Base-by-base conservation (phyloP, 2,888 invertebrate genomes). In the Drosophila hamatofila region DNA sequence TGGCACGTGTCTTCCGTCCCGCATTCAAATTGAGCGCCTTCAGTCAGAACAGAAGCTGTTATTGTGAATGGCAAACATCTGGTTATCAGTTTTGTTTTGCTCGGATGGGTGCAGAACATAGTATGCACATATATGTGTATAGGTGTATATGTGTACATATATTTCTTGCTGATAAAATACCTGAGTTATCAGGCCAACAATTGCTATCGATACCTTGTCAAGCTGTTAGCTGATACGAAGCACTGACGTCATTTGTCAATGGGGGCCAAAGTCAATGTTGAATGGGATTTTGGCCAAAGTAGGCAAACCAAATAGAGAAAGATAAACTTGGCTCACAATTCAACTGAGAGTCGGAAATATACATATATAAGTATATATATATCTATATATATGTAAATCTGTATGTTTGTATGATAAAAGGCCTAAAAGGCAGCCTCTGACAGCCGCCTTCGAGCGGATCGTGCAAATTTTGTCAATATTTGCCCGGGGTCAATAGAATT, bases 401-500 rank as follows among this genome's bases (percentile, higher is more conserved):
- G 3, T 30, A 7, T 30, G 21, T 9, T 0, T 3, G 35, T 35
- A 21, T 39, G 49, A 16, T 39, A 41, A 55, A 77, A 52, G 46
- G 77, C 42, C 59, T 67, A 25, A 63, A 52, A 60, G 78, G 33
- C 52, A 58, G 46, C 57, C 57, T 48, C 56, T 60, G 57, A 27
- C 65, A 58, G 65, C 55, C 41, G 51, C 49, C 55, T 56, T 48
- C 52, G 27, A 27, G 58, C 46, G 67, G 81, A 81, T 80, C 81
- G 70, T 69, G 81, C 79, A 73, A 78, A 80, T 71, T 65, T 75
- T 75, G 83, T 72, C 85, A 88, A 86, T 88, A 85, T 84, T 87
- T 73, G 66, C 55, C 64, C 60, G 68, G 75, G 88, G 86, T 89
- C 89, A 89, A 89, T 85, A 79, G 79, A 79, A 83, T 83, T 75